Conservation (phyloP, 2,113 vertebrate genomes). For the Elaphurus davidianus region DNA sequence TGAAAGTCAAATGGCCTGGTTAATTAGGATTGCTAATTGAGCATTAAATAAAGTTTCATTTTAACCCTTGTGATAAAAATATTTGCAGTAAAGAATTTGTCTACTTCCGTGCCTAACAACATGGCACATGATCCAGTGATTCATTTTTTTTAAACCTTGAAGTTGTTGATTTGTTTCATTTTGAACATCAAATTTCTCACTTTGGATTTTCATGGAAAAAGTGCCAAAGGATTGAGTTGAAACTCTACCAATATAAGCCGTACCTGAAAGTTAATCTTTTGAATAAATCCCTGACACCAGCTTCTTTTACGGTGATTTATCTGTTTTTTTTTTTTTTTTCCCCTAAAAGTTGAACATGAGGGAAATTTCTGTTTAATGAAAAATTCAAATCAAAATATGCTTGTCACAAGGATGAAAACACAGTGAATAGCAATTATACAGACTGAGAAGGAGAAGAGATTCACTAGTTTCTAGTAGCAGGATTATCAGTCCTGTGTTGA, state of each 20-base stretch:
- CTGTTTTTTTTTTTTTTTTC: not conserved
- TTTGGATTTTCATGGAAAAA: constrained; percentile 19
- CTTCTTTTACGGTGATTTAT: constrained; percentile 1
- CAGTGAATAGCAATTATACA: not conserved
- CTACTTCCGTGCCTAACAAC: not conserved
- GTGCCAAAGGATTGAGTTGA: not conserved
- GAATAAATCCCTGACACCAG: not conserved
- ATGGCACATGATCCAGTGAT: not conserved
- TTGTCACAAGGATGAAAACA: not conserved
- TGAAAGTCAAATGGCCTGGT: not conserved
- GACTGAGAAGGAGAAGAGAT: not conserved
- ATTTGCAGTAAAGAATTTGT: not conserved
- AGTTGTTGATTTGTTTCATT: constrained; percentile 31
- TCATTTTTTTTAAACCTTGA: not conserved
- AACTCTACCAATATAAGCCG: not conserved
- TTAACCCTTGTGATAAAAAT: constrained; percentile 8
- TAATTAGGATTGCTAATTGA: constrained; percentile 41
- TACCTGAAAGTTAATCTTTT: constrained; percentile 24
- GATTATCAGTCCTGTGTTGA: not conserved
- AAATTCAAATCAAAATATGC: constrained; percentile 35
- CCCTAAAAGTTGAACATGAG: not conserved
- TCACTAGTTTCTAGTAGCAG: not conserved
- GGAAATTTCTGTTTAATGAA: constrained; percentile 21
- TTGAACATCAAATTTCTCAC: not conserved
- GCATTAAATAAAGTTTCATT: constrained; percentile 6